Conservation (phyloP, 1,140 invertebrate genomes). For the roundworm (Caenorhabditis elegans) region DNA sequence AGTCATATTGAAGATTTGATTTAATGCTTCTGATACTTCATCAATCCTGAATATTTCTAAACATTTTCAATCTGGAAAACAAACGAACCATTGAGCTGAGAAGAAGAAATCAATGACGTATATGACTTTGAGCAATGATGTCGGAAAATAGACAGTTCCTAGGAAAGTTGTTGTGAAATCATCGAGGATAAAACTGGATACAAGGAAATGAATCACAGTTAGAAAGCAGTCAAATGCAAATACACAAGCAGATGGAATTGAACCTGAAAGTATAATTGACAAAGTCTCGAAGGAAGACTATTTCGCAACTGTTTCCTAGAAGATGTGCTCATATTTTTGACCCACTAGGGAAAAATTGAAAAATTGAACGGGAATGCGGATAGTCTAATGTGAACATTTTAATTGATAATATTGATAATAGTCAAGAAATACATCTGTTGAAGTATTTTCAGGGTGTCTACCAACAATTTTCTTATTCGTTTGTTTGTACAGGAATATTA, state of each 20-base stretch:
- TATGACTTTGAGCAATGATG: neutral
- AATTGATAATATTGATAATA: no score
- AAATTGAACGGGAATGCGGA: no score
- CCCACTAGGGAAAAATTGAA: no score
- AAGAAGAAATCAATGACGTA: neutral
- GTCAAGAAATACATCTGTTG: no score
- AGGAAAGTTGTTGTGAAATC: neutral
- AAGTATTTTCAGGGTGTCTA: no score
- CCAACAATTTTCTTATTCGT: no score
- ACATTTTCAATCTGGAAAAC: neutral
- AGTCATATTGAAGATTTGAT: slow-evolving; percentile 1
- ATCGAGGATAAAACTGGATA: neutral
- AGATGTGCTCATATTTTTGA: no score
- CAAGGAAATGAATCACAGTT: neutral
- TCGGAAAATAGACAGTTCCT: slow-evolving; percentile 14
- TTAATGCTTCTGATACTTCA: neutral
- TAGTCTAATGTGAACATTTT: no score
- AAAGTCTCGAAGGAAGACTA: no score
- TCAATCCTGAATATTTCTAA: neutral
- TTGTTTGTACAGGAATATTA: no score
- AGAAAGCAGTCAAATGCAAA: neutral
- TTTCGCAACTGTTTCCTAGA: no score
- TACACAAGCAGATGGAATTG: neutral
- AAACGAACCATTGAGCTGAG: neutral
- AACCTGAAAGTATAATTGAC: neutral